Percentiles rank a stretch among this genome's conserved stretches.
Evolutionary conservation across 1,140 invertebrate species (phyloP).

Genomic region (Drosophila nebulosa): DNA sequence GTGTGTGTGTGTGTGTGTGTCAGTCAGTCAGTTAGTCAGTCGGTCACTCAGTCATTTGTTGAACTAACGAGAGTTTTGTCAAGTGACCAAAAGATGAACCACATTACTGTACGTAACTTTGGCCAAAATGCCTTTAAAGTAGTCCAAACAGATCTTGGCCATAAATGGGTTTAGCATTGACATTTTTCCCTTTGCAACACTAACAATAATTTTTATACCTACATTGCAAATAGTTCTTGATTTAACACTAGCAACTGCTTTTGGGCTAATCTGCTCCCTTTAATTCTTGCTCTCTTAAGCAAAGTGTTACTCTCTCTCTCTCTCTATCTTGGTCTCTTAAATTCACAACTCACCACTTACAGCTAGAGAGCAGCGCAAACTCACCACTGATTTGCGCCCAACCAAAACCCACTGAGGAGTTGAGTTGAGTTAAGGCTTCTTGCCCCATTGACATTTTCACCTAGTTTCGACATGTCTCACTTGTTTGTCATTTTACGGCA

Average conservation of each 20-base stretch:
- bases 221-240: neutral
- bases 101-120: neutral
- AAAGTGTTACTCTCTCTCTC: conserved; percentile 2
- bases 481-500: conserved; percentile 23
- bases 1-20: conserved; percentile 10
- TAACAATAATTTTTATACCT: neutral
- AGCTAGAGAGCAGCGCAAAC: conserved; percentile 16
- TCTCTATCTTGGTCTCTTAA: conserved; percentile 45
- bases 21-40: conserved; percentile 5
- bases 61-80: conserved; percentile 40
- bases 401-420: neutral
- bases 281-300: neutral
- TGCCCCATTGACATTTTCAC: conserved; percentile 46
- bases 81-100: conserved; percentile 27
- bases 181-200: neutral
- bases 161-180: too few relatives aligned
- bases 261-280: conserved; percentile 6
- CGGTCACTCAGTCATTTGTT: conserved; percentile 28
- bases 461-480: conserved; percentile 57
- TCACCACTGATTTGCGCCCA: conserved; percentile 28
- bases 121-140: conserved; percentile 30
- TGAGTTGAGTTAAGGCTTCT: neutral
- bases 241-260: neutral
- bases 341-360: conserved; percentile 22
- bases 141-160: too few relatives aligned